Conservation (phyloP, 2,797 vertebrate genomes). For the Melanitta fusca region DNA sequence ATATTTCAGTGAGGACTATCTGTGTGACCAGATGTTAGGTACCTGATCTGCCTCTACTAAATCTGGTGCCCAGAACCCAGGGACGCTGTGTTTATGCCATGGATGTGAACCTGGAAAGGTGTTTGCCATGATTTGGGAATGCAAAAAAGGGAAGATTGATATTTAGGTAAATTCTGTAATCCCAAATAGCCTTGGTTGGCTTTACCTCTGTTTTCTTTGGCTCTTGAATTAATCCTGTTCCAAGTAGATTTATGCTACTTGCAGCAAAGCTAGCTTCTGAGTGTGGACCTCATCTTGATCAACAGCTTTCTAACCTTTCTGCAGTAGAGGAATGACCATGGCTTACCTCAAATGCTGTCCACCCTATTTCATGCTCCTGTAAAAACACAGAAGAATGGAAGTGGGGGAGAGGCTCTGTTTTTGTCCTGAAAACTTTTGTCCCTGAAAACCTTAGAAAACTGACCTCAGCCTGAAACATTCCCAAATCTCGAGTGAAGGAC, state of each 20-base stretch:
- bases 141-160: not conserved
- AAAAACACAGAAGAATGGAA: not conserved
- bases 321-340: not conserved
- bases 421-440: too few species aligned
- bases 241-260: not conserved
- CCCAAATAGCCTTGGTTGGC: not conserved
- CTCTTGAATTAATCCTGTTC: not conserved
- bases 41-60: not conserved
- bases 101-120: not conserved
- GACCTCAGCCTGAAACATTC: not conserved
- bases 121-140: not conserved
- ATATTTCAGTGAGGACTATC: not conserved
- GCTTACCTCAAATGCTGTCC: not conserved
- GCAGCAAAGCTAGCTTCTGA: not conserved
- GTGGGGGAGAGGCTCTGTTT: not conserved
- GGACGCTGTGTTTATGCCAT: not conserved
- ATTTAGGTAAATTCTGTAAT: not conserved
- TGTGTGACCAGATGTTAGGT: not conserved
- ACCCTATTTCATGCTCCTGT: not conserved
- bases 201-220: not conserved
- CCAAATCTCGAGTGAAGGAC: not conserved
- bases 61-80: not conserved
- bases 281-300: not conserved
- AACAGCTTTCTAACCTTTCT: not conserved
- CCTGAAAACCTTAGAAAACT: not conserved